phyloP scores from a whole-genome alignment of 2,113 vertebrate species.

The Canis aureus region DNA sequence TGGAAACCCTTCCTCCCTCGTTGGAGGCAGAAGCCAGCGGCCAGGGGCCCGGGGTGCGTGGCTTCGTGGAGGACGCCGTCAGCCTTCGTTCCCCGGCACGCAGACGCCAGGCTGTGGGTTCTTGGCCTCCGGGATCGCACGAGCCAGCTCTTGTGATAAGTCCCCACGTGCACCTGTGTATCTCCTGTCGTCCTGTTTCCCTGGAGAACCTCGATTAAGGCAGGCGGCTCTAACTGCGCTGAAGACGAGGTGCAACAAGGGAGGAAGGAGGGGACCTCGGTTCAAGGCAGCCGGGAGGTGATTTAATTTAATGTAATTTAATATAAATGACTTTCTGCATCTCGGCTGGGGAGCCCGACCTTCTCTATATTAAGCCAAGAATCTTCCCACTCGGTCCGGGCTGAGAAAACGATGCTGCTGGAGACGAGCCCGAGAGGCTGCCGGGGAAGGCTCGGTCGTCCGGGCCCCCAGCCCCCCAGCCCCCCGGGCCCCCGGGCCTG shows the following conservation, averaged over 20 bases:
- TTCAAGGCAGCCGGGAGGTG: background rate
- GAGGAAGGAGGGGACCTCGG: background rate
- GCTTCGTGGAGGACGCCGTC: background rate
- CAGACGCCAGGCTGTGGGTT: background rate
- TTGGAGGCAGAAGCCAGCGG: background rate
- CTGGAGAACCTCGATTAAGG: background rate
- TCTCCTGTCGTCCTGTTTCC: background rate
- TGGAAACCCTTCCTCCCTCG: background rate
- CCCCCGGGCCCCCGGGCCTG: too few species aligned
- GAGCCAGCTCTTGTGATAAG: background rate
- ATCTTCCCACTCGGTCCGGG: background rate
- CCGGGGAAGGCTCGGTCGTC: background rate
- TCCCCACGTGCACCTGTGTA: background rate
- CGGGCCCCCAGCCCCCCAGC: background rate
- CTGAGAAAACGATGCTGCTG: background rate
- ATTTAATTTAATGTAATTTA: background rate
- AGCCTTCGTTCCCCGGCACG: background rate
- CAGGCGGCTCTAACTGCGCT: background rate
- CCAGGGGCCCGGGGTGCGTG: background rate
- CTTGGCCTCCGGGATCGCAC: rapidly evolving
- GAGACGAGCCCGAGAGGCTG: background rate
- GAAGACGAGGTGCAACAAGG: background rate
- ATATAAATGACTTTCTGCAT: background rate
- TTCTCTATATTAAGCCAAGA: background rate
- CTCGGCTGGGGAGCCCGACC: background rate